Evolutionary conservation across 2,888 invertebrate genomes (phyloP), one percentile per base, ranked within the genome.

Genomic region (Osmoderma eremita): DNA sequence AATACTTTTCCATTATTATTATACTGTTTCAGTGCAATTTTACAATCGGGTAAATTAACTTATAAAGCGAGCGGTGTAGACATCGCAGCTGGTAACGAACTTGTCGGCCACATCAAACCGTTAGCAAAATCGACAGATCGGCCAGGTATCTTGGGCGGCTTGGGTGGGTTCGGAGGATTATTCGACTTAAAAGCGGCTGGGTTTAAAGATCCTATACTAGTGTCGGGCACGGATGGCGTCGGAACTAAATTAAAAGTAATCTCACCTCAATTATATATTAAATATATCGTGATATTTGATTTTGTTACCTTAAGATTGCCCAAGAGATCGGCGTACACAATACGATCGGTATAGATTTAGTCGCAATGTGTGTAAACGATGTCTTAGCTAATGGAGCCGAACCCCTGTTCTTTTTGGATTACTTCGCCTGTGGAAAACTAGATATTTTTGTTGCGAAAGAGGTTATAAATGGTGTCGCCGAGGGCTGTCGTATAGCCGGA

Each of bases 341-440:
- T 75, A 90, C 91, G 0, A 88, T 98, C 63, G 98, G 98, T 0
- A 91, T 94, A 74, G 99, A 99, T 82, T 85, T 99, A 36, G 97
- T 99, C 1, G 98, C 98, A 3, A 97, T 98, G 96, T 97, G 97
- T 78, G 97, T 95, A 50, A 99, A 99, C 83, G 97, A 98, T 81
- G 90, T 98, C 61, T 84, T 99, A 54, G 96, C 96, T 73, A 93
- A 96, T 69, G 98, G 97, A 49, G 98, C 97, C 0, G 95, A 96
- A 76, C 97, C 98, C 0, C 86, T 99, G 72, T 97, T 95, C 74
- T 98, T 99, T 83, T 84, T 99, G 15, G 98, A 99, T 85, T 98
- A 98, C 81, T 96, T 95, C 82, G 97, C 98, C 18, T 95, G 95
- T 78, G 96, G 97, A 0, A 85, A 89, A 62, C 84, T 99, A 67